Conservation (phyloP, 2,797 vertebrate species). For the Hydrocynus forskahlii region DNA sequence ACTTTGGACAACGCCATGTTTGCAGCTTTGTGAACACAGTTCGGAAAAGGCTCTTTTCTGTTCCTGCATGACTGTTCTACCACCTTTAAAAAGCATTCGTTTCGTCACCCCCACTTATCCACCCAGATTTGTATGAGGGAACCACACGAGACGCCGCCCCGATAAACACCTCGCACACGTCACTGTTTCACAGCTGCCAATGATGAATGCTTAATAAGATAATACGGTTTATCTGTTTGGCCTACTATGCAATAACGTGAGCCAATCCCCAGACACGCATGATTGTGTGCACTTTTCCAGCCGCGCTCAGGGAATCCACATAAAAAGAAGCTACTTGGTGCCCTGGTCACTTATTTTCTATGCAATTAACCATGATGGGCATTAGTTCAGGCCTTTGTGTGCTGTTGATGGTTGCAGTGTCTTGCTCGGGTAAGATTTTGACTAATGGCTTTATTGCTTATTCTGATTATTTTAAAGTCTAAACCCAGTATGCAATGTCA, state of each 20-base stretch:
- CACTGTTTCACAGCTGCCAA: constrained; percentile 19
- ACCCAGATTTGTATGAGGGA: too few relatives aligned
- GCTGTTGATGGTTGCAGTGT: constrained; percentile 19
- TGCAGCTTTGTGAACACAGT: too few relatives aligned
- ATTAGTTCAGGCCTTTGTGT: not conserved
- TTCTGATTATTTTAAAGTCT: too few relatives aligned
- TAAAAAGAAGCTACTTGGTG: not conserved
- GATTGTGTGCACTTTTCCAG: not conserved
- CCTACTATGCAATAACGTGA: not conserved
- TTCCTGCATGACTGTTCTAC: too few relatives aligned
- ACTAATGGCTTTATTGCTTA: too few relatives aligned
- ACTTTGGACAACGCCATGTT: too few relatives aligned
- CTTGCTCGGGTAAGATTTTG: constrained; percentile 30
- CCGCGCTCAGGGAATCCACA: not conserved
- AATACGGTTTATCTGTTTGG: constrained; percentile 15
- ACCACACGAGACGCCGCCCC: too few relatives aligned
- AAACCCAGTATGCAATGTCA: not conserved
- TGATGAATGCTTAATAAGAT: constrained; percentile 44
- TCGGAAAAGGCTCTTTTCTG: too few relatives aligned
- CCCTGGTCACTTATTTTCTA: not conserved
- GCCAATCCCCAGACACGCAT: not conserved
- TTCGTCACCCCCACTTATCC: too few relatives aligned
- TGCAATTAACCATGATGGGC: constrained; percentile 18
- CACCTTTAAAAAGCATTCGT: too few relatives aligned
- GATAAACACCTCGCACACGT: too few relatives aligned